Base-by-base conservation (phyloP, 2,113 vertebrate genomes). In the Gymnocephalus cernua region DNA sequence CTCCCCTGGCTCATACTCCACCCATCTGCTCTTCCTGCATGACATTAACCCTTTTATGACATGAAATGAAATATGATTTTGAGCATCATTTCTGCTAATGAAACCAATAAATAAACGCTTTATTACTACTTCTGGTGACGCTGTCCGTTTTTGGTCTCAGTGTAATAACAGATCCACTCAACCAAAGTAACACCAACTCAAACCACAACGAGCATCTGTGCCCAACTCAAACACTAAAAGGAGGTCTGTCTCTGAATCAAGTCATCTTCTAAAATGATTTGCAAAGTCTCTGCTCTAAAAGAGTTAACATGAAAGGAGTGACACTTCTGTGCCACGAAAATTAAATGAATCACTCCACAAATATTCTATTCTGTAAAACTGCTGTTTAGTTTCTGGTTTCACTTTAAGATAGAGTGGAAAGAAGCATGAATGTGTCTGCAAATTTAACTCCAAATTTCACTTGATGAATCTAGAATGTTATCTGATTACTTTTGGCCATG, bases 1-100 rank as follows among this genome's bases (percentile, higher is more conserved):
- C 86, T 82, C 41, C 15, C 3, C 25, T 76, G 23, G 45, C 15
- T 29, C 18, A n/a, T 6, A 38, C 59, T 50, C 74, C 79, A 59
- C 74, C 35, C 64, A 23, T 57, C 38, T 50, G 14, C 10, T 47
- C 18, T 25, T n/a, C 21, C 15, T 23, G 14, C 23, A 27, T 21
- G 41, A 41, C 29, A 21, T 1, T 73, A 72, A 79, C 50, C 44
- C 29, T 4, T 4, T 67, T 27, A 70, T 47, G 41, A 41, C 50
- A 62, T 54, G 0, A 27, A 64, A 62, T 41, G 4, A 11, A 41
- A 38, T 23, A 0, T 14, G 4, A 41, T 41, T 45, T 21, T 27
- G 18, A 23, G 10, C 29, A 14, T 12, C 0, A 25, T 8, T 74
- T 51, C 29, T 50, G 27, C 53, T 18, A 3, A 63, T 23, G 6